Evolutionary conservation across 1,140 invertebrate genomes (phyloP).

Genomic region (Drosophila hydei): DNA sequence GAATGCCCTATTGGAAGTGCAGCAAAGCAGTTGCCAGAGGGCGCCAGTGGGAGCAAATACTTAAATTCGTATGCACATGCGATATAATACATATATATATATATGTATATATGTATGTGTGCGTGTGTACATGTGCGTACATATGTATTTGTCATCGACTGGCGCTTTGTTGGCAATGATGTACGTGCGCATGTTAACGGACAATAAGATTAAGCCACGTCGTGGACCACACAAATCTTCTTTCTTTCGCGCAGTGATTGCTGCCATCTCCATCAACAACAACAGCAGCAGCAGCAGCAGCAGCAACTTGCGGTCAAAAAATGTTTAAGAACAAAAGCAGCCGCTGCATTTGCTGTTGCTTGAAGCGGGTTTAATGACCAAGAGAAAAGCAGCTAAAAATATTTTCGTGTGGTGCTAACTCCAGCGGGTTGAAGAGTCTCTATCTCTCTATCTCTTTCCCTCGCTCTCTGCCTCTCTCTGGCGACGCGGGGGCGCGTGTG

Average conservation of each 20-base stretch:
- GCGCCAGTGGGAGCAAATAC: neutral
- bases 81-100: neutral
- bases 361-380: conserved; percentile 74
- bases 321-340: conserved; percentile 73
- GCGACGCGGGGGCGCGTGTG: conserved; percentile 17
- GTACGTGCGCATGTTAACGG: conserved; percentile 32
- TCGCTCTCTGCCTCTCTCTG: neutral
- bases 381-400: conserved; percentile 69
- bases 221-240: conserved; percentile 55
- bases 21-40: neutral
- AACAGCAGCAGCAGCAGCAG: conserved; percentile 24
- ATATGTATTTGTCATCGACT: neutral
- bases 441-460: too few relatives aligned
- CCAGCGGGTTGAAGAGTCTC: neutral
- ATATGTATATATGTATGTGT: neutral
- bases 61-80: neutral
- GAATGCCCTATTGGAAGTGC: conserved; percentile 3
- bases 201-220: conserved; percentile 44
- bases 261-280: conserved; percentile 46
- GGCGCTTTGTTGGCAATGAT: conserved; percentile 56
- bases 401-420: conserved; percentile 57
- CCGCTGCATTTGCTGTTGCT: conserved; percentile 36
- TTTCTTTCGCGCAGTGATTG: conserved; percentile 25
- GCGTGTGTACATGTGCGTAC: neutral
- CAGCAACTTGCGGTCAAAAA: conserved; percentile 68